phyloP scores from a whole-genome alignment of 2,888 invertebrate genomes.

The Aphidoletes aphidimyza region DNA sequence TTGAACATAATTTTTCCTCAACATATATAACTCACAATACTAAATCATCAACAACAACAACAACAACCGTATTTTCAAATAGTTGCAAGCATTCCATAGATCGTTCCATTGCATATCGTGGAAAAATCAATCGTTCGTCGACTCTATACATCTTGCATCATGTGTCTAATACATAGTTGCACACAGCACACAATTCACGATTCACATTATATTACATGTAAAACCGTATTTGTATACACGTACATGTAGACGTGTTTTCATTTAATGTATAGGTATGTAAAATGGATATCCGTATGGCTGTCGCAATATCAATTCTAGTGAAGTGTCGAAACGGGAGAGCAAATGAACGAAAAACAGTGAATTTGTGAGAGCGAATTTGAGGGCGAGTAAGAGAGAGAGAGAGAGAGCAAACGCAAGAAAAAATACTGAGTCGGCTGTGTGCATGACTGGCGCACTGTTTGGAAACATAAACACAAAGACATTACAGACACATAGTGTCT shows the following conservation, averaged over 20 bases:
- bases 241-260: too few species aligned
- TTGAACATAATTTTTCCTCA: too few species aligned
- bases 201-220: too few species aligned
- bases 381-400: too few species aligned
- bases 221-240: too few species aligned
- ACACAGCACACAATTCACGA: neutral
- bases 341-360: too few species aligned
- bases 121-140: slow-evolving; percentile 47
- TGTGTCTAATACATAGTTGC: neutral
- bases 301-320: slow-evolving; percentile 3
- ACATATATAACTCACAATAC: too few species aligned
- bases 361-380: too few species aligned
- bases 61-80: neutral
- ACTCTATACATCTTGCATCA: neutral
- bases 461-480: neutral
- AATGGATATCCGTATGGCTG: neutral
- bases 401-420: too few species aligned
- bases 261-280: too few species aligned
- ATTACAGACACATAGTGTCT: neutral
- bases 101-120: slow-evolving; percentile 35
- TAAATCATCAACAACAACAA: slow-evolving; percentile 10
- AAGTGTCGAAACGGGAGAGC: neutral
- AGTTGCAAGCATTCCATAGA: neutral
- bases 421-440: neutral
- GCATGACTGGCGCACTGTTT: neutral